These are phyloP conservation scores for Chrysocyon brachyurus DNA, from an alignment of 2,797 vertebrate genomes.

Conservation along the genomic window DNA sequence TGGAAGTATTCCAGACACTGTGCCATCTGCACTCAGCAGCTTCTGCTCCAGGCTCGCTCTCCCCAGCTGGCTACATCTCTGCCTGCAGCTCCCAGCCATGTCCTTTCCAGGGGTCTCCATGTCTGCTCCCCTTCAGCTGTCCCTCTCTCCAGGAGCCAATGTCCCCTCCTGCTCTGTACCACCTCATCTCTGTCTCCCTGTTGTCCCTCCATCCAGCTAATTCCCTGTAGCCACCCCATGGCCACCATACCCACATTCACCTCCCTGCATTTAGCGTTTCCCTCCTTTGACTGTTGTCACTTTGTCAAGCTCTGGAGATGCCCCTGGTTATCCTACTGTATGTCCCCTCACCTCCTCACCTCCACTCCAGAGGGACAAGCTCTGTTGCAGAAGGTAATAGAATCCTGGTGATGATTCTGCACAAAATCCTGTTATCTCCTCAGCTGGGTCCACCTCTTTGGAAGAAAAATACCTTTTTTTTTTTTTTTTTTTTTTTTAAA, in stretches of 20 bases:
- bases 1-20: background rate
- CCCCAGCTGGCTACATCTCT: accelerated
- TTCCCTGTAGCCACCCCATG: background rate
- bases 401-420: background rate
- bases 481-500: background rate
- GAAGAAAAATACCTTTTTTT: background rate
- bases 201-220: background rate
- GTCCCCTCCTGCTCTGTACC: accelerated
- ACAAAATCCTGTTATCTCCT: background rate
- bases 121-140: background rate
- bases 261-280: too few species aligned
- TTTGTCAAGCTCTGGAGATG: background rate
- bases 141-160: background rate
- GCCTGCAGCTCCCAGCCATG: too few species aligned
- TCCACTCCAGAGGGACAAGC: background rate
- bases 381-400: background rate
- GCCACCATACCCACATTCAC: background rate
- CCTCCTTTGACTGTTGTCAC: background rate
- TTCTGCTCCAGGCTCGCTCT: too few species aligned
- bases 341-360: background rate
- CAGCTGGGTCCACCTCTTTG: background rate
- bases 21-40: too few species aligned
- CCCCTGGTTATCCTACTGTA: background rate
- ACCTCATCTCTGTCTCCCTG: accelerated
- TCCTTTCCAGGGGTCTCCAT: too few species aligned